These are phyloP conservation scores for Gila orcuttii DNA, from an alignment of 2,113 vertebrate species.

Conservation along the genomic window DNA sequence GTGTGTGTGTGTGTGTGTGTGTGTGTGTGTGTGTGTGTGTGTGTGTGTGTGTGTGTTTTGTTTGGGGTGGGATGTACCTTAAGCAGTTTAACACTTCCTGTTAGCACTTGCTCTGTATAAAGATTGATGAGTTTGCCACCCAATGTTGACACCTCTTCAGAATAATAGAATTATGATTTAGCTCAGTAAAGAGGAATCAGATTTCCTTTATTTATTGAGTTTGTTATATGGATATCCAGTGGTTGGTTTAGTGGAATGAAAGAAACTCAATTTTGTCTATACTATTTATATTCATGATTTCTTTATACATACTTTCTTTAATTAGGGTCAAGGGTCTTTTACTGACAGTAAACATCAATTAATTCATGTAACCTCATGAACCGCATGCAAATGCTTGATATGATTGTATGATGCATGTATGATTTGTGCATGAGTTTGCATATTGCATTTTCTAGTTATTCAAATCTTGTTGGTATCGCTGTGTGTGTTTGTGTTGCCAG, in stretches of 20 bases:
- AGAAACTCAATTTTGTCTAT: neutral
- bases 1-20: conserved; percentile 18
- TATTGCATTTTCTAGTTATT: neutral
- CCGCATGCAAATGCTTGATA: neutral
- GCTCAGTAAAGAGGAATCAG: neutral
- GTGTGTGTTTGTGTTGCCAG: neutral
- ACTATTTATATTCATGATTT: neutral
- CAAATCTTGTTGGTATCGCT: too few relatives aligned
- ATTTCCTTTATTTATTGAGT: neutral
- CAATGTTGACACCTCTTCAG: neutral
- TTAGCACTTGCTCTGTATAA: conserved; percentile 25
- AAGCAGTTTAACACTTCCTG: conserved; percentile 29
- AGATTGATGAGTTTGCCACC: conserved; percentile 29
- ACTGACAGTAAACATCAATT: neutral
- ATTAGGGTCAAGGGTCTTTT: too few relatives aligned
- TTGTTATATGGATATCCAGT: neutral
- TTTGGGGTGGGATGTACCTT: conserved; percentile 19
- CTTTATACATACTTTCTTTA: neutral
- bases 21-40: conserved; percentile 15
- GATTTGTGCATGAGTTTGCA: neutral
- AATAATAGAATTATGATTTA: neutral
- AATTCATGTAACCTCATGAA: neutral
- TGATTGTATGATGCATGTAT: neutral
- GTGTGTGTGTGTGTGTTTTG: conserved; percentile 23
- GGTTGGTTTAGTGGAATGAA: neutral